Evolutionary conservation across 2,113 vertebrate species (phyloP), one percentile per base, ranked within the genome.

Genomic region (Hyla sarda): DNA sequence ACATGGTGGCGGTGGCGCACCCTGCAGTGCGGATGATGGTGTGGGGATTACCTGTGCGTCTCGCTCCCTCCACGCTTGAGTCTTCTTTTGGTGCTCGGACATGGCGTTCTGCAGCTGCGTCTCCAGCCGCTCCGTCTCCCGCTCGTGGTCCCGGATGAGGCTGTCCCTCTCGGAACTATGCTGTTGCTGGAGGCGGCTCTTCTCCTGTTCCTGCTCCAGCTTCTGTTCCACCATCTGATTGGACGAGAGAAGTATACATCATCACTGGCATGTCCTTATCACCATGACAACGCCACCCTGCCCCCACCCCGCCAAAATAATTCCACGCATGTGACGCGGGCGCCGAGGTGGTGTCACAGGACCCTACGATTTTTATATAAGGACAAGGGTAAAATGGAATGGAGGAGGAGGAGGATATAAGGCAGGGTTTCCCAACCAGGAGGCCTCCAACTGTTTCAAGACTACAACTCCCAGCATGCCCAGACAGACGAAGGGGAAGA

Each of bases 191-290:
- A 97, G 96, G 96, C 97, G 96, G 93, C 95, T 98, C 96, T 97
- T 97, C 96, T 98, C 97, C 94, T 98, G 96, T 92, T 99, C 97
- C 88, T 96, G 96, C 96, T 97, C 96, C 96, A 96, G 94, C 93
- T 96, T 97, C 95, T 98, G 96, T 96, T 97, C 96, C 93, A 96
- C 95, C 95, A 99, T 99, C 98, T 99, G 98, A 99, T 98, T 98
- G 98, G 97, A 97, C 96, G 97, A 96, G 93, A 94, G 94, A 95
- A 95, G 95, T 96, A 98, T 96, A 97, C 96, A 97, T 96, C 96
- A 97, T 98, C 96, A 97, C 93, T 92, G 95, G 97, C 96, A 97
- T 96, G 98, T 99, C 97, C 97, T 95, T 97, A 97, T 99, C 96
- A 96, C 97, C 97, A 99, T 99, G 97, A 98, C 98, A 98, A 99